phyloP scores from a whole-genome alignment of 2,113 vertebrate genomes.

The Potamarius usumacintae region DNA sequence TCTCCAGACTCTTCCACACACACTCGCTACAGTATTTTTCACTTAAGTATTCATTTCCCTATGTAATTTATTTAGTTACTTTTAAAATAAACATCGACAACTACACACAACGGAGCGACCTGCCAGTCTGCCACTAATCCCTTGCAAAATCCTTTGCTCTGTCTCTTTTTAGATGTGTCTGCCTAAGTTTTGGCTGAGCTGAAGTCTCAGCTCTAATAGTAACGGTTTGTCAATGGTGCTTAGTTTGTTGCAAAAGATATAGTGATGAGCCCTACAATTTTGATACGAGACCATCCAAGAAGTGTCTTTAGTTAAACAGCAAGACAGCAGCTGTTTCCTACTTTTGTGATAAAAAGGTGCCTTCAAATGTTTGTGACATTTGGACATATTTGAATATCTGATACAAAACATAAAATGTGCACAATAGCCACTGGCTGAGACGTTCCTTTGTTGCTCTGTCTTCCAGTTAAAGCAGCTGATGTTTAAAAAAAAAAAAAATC shows the following conservation, averaged over 20 bases:
- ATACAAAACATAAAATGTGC: slow-evolving; percentile 6
- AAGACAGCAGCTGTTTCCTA: slow-evolving; percentile 32
- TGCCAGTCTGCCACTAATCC: no score
- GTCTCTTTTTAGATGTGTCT: no score
- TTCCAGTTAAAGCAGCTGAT: slow-evolving; percentile 16
- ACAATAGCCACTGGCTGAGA: slow-evolving; percentile 17
- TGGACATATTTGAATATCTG: slow-evolving; percentile 20
- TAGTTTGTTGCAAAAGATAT: neutral
- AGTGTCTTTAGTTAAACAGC: slow-evolving; percentile 22
- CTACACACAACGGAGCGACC: no score
- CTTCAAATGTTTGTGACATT: slow-evolving; percentile 22
- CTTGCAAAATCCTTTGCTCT: no score
- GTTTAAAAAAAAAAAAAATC: slow-evolving; percentile 4
- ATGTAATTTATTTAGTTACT: no score
- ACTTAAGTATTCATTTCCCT: no score
- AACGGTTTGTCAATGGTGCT: no score
- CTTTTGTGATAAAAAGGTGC: slow-evolving; percentile 23
- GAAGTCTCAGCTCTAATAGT: no score
- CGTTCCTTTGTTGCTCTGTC: slow-evolving; percentile 46
- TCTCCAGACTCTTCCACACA: no score
- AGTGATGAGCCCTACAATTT: neutral
- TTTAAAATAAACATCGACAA: no score
- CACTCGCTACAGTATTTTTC: no score
- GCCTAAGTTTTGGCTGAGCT: no score
- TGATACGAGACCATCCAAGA: slow-evolving; percentile 32